Evolutionary conservation across 2,888 invertebrate species (phyloP), one percentile per base, ranked within the genome.

Genomic region (Apoda limacodes): DNA sequence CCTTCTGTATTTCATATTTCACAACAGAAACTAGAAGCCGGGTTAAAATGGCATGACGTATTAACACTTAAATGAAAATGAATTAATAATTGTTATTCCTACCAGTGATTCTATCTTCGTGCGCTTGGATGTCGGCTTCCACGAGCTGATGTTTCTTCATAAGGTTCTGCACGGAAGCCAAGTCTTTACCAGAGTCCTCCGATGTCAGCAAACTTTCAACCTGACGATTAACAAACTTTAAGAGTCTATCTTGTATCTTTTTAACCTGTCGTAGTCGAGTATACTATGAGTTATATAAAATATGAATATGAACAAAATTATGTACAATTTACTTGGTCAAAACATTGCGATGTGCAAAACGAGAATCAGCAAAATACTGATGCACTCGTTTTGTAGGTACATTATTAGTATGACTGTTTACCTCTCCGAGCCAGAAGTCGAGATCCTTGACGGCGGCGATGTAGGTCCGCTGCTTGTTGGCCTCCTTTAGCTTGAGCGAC

Each of bases 401-500:
- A 12, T n/a, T 14, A 26, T 9, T 26, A 10, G 10, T 9, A 5
- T 19, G 9, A 25, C 12, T 5, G 13, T 5, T 13, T 9, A 13
- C 75, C 85, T 99, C 98, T 50, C 98, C 98, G 33, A 99, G 88
- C 99, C 99, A 99, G 82, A 99, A 99, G 82, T 99, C 99, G 45
- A 99, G 87, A 80, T 99, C 99, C 76, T 99, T 99, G 41, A 99
- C 98, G 20, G 96, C 98, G 35, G 99, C 99, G 74, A 99, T 98
- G 83, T 98, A 99, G 0, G 97, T 97, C 44, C 98, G 88, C 67
- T 99, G 99, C 62, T 98, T 95, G 78, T 98, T 99, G 29, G 99
- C 99, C 70, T 99, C 99, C 74, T 99, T 98, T 54, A 99, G 83
- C 66, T 98, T 97, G 57, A 98, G 85, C 2, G 96, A 96, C 76